phyloP scores from a whole-genome alignment of 2,113 vertebrate species.

The Epinephelus cyanopodus region DNA sequence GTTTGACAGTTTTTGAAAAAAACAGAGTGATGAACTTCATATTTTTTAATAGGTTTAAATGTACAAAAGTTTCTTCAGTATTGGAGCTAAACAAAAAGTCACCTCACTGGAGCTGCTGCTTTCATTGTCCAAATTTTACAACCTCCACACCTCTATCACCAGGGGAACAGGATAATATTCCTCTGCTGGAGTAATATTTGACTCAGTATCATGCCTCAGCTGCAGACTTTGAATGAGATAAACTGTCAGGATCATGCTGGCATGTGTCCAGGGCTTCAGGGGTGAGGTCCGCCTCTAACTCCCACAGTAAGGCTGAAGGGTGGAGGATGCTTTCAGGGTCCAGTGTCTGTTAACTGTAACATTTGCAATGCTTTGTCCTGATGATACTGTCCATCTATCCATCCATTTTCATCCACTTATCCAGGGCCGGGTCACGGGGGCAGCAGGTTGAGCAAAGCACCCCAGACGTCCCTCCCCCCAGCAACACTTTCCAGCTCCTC shows the following conservation, averaged over 20 bases:
- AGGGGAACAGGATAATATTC: background rate
- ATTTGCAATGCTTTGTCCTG: too few relatives aligned
- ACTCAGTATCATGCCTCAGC: background rate
- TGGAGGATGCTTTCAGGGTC: background rate
- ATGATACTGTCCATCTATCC: too few relatives aligned
- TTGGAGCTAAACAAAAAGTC: background rate
- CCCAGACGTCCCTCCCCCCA: too few relatives aligned
- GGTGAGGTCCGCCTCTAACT: background rate
- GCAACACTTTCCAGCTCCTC: too few relatives aligned
- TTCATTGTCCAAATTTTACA: background rate
- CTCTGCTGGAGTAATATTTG: background rate
- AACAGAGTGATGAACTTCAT: too few relatives aligned
- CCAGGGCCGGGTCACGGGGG: too few relatives aligned
- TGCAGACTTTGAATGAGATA: background rate
- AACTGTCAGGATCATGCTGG: background rate
- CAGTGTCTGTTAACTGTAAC: too few relatives aligned
- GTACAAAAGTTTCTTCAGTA: too few relatives aligned
- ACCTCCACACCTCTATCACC: background rate
- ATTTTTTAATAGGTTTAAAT: too few relatives aligned
- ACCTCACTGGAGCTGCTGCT: background rate
- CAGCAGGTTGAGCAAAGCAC: too few relatives aligned
- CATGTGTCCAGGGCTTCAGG: conserved; percentile 26
- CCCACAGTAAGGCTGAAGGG: conserved; percentile 14
- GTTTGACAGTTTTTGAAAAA: too few relatives aligned
- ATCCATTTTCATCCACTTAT: too few relatives aligned